Percentiles rank a stretch among this genome's conserved stretches.
phyloP scores from a whole-genome alignment of 2,797 vertebrate species.

The Phrynocephalus vlangalii region DNA sequence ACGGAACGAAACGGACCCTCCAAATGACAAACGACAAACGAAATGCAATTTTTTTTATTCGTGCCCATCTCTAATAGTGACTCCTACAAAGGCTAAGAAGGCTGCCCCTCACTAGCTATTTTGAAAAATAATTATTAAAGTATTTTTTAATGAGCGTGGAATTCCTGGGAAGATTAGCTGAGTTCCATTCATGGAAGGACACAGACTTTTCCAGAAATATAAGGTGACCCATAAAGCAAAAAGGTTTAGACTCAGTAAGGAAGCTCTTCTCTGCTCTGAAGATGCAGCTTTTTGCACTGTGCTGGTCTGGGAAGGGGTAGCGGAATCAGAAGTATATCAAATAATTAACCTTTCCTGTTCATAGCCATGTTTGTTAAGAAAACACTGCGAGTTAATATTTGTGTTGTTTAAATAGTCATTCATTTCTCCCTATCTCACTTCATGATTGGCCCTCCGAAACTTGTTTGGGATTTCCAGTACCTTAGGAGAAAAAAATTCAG shows the following conservation, averaged over 20 bases:
- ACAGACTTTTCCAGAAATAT: constrained; percentile 40
- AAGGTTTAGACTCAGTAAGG: constrained; percentile 37
- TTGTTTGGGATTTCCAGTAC: not conserved
- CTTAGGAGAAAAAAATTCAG: too few relatives aligned
- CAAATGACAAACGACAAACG: too few relatives aligned
- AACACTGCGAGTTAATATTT: constrained; percentile 42
- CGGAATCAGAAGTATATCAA: constrained; percentile 4
- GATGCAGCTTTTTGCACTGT: constrained; percentile 16
- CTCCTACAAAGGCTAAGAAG: not conserved
- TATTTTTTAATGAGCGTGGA: not conserved
- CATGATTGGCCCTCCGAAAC: not conserved
- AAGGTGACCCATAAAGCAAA: constrained; percentile 35
- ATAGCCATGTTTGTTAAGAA: constrained; percentile 31
- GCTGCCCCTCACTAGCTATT: not conserved
- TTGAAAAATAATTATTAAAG: constrained; percentile 25
- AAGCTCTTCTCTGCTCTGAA: constrained; percentile 32
- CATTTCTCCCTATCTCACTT: constrained; percentile 6
- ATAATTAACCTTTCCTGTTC: constrained; percentile 38
- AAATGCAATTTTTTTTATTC: too few relatives aligned
- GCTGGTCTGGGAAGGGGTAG: constrained; percentile 1
- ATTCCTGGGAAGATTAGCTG: constrained; percentile 22
- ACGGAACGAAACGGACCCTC: too few relatives aligned
- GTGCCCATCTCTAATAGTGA: not conserved
- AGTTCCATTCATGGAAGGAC: constrained; percentile 24
- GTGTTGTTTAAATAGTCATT: constrained; percentile 32